phyloP scores from a whole-genome alignment of 1,140 invertebrate species.

The Sarcophaga peregrina region DNA sequence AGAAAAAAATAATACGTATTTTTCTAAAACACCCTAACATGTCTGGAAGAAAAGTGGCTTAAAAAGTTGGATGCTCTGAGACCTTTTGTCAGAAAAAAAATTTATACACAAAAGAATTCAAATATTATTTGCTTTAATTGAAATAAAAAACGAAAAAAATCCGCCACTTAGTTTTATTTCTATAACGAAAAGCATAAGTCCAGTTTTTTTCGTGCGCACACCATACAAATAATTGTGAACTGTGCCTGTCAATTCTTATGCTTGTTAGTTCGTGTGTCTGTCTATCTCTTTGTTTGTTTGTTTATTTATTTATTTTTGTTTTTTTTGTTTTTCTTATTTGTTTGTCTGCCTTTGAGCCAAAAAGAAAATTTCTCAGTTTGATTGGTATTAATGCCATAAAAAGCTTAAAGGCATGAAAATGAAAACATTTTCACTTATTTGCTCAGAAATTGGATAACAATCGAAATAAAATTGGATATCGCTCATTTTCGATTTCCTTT shows the following conservation, averaged over 20 bases:
- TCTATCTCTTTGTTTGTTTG: background rate
- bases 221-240: no score
- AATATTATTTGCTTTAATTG: no score
- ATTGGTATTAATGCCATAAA: constrained; percentile 21
- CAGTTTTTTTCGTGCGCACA: no score
- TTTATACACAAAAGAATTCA: no score
- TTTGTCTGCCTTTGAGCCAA: background rate
- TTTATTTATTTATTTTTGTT: background rate
- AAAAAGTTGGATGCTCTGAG: no score
- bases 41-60: no score
- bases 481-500: constrained; percentile 61
- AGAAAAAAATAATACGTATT: no score
- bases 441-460: constrained; percentile 65
- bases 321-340: background rate
- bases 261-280: background rate
- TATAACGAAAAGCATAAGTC: no score
- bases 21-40: no score
- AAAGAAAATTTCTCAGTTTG: background rate
- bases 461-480: constrained; percentile 66
- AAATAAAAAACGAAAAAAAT: no score
- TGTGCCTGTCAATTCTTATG: background rate
- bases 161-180: no score
- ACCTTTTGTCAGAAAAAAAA: no score
- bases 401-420: constrained; percentile 57
- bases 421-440: constrained; percentile 66